A percentile compares a stretch with the other conserved stretches of the same genome.
phyloP scores from a whole-genome alignment of 2,113 vertebrate species.

The Heteronetta atricapilla region DNA sequence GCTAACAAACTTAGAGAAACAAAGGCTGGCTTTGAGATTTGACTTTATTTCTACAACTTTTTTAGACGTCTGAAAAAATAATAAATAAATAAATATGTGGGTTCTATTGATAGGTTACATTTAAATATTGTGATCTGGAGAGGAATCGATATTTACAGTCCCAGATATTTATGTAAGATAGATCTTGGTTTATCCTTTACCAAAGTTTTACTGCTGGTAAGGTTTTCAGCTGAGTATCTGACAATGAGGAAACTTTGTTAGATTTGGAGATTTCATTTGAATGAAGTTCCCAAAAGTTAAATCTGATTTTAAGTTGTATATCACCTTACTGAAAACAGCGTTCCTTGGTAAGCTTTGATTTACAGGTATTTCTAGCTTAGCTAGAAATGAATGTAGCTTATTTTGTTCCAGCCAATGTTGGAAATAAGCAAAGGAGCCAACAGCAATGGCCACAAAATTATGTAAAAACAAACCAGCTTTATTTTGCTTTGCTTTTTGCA shows the following conservation, averaged over 20 bases:
- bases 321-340: background rate
- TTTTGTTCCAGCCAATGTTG: background rate
- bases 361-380: background rate
- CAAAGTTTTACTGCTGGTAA: background rate
- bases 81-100: background rate
- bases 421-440: background rate
- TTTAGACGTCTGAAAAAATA: background rate
- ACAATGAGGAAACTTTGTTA: background rate
- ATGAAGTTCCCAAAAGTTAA: background rate
- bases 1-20: background rate
- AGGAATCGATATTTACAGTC: background rate
- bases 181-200: background rate
- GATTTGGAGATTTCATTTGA: background rate
- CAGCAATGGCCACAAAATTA: background rate
- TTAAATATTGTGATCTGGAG: background rate
- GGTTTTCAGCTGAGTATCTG: background rate
- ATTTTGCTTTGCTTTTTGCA: background rate
- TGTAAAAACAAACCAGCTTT: background rate
- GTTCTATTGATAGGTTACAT: background rate
- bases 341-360: background rate
- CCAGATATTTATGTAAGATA: background rate
- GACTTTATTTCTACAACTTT: background rate
- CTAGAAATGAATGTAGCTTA: conserved; percentile 5
- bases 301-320: background rate
- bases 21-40: background rate